A percentile compares a stretch with the other conserved stretches of the same genome.
Conservation (phyloP, 1,140 invertebrate genomes). For the Atta colombica region DNA sequence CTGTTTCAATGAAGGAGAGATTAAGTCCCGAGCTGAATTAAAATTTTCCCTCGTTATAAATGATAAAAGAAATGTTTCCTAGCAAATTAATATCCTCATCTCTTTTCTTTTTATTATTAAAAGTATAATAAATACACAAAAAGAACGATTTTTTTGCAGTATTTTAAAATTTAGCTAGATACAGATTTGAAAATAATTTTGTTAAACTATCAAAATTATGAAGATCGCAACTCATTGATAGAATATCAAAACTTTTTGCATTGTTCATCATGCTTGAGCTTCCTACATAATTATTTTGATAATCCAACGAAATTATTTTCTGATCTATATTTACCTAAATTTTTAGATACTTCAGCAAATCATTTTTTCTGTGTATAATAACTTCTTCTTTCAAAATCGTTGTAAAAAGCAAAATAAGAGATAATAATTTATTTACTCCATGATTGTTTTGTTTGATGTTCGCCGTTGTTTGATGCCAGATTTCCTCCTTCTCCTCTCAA, state of each 20-base stretch:
- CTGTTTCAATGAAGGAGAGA: slow-evolving; percentile 31
- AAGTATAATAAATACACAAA: not conserved
- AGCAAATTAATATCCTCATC: slow-evolving; percentile 8
- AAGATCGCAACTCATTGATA: too few relatives aligned
- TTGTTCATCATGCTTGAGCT: too few relatives aligned
- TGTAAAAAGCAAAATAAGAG: not conserved
- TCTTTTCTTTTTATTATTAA: not conserved
- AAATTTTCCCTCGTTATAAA: slow-evolving; percentile 11
- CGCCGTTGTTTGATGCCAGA: not conserved
- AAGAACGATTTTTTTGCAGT: too few relatives aligned
- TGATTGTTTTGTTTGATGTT: not conserved
- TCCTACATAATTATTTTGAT: too few relatives aligned
- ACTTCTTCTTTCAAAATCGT: not conserved
- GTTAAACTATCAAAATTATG: too few relatives aligned
- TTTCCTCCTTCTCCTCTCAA: not conserved
- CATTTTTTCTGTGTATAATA: not conserved
- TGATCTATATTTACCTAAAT: too few relatives aligned
- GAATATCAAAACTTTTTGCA: too few relatives aligned
- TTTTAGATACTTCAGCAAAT: too few relatives aligned
- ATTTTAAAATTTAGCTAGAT: too few relatives aligned
- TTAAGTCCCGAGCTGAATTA: not conserved
- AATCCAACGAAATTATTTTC: too few relatives aligned
- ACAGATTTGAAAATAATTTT: too few relatives aligned
- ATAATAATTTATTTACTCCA: not conserved
- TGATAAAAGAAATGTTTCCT: not conserved